These are phyloP conservation scores for Xylota sylvarum DNA, from an alignment of 2,888 invertebrate species.

Conservation along the genomic window DNA sequence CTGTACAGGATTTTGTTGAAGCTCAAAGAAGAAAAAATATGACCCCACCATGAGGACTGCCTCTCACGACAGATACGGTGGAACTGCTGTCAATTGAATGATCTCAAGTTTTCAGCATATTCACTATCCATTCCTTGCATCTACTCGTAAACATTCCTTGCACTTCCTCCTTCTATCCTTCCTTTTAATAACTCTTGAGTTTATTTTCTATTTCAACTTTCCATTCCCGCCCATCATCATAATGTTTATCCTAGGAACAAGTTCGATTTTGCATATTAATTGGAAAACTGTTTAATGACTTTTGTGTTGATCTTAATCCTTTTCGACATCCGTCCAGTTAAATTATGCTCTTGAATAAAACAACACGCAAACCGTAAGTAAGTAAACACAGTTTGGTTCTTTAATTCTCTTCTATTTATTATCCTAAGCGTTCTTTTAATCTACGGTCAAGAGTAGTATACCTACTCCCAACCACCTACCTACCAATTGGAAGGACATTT, in stretches of 20 bases:
- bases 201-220: no score
- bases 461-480: neutral
- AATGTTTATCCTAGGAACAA: neutral
- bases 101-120: no score
- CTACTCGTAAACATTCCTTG: no score
- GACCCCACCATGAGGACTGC: no score
- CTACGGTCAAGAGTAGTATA: neutral
- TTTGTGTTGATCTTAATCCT: slow-evolving; percentile 53
- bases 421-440: neutral
- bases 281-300: slow-evolving; percentile 38
- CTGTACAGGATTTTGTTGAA: no score
- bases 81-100: no score
- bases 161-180: no score
- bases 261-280: slow-evolving; percentile 49
- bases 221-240: no score
- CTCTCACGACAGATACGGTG: no score
- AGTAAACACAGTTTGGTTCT: slow-evolving; percentile 25
- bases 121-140: no score
- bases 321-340: slow-evolving; percentile 40
- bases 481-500: slow-evolving; percentile 62
- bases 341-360: slow-evolving; percentile 37
- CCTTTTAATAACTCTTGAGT: no score
- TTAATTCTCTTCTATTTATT: slow-evolving; percentile 15
- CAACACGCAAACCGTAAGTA: neutral
- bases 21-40: no score